Percentiles rank a stretch among this genome's conserved stretches.
Evolutionary conservation across 2,113 vertebrate genomes (phyloP).

Genomic region (Gavialis gangeticus): DNA sequence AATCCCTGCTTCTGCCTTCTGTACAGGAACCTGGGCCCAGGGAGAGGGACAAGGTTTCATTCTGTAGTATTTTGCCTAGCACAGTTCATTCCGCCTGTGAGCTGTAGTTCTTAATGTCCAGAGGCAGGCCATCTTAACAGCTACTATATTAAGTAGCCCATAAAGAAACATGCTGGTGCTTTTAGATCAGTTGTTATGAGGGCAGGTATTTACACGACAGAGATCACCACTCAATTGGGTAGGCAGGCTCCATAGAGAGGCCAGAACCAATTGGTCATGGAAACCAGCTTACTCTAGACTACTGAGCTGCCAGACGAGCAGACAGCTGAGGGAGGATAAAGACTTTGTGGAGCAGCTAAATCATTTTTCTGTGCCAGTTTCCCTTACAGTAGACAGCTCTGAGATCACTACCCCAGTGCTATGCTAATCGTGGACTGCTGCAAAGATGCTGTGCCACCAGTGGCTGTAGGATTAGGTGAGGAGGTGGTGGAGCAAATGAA

Average conservation of each 20-base stretch:
- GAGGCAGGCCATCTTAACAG: not conserved
- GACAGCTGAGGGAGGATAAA: not conserved
- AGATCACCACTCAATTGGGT: not conserved
- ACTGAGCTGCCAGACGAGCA: not conserved
- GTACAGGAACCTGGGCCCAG: not conserved
- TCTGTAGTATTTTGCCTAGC: not conserved
- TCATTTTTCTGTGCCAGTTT: not conserved
- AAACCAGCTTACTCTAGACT: not conserved
- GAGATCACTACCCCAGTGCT: not conserved
- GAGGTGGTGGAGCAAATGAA: not conserved
- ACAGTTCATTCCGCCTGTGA: not conserved
- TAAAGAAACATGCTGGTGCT: not conserved
- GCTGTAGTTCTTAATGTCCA: not conserved
- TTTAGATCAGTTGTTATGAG: not conserved
- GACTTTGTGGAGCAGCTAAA: not conserved
- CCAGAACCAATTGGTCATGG: not conserved
- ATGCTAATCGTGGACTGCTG: not conserved
- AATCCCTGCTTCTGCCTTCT: not conserved
- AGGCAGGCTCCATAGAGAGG: not conserved
- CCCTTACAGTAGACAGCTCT: accelerated
- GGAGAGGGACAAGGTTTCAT: not conserved
- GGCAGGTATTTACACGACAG: not conserved
- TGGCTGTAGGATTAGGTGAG: accelerated
- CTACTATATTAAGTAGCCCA: not conserved
- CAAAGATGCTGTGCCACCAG: not conserved